Conservation (phyloP, 2,113 vertebrate species). For the Prinia subflava region DNA sequence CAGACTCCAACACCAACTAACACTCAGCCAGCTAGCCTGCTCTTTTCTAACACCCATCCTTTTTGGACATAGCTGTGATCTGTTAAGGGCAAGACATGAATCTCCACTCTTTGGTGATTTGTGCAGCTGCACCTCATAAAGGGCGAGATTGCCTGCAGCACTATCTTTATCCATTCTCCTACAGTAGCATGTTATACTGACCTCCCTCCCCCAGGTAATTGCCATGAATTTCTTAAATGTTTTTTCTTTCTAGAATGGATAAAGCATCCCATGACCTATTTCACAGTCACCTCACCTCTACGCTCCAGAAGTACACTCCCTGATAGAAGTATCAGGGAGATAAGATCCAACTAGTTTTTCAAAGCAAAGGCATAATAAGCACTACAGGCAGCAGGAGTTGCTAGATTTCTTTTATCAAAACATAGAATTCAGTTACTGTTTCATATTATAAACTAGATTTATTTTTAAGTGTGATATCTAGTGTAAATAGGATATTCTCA, state of each 20-base stretch:
- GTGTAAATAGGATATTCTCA: neutral
- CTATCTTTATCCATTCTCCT: no score
- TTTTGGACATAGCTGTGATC: no score
- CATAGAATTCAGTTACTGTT: neutral
- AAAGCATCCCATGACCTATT: neutral
- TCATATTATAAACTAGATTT: neutral
- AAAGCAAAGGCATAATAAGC: neutral
- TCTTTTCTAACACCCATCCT: no score
- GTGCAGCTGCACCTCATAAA: no score
- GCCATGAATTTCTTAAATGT: neutral
- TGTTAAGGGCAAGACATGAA: no score
- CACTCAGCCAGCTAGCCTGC: no score
- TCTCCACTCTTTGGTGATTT: no score
- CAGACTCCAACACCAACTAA: no score
- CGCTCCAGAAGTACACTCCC: neutral
- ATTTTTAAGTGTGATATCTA: no score
- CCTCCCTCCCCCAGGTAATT: neutral
- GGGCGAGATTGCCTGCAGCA: no score
- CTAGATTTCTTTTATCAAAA: neutral
- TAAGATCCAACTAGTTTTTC: neutral
- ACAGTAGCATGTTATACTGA: neutral
- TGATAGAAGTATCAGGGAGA: neutral
- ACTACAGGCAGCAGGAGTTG: neutral
- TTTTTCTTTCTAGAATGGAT: neutral
- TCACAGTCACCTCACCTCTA: neutral